Percentiles rank a stretch among this genome's conserved stretches.
phyloP scores from a whole-genome alignment of 1,140 invertebrate genomes.

The Drosophila simulans region DNA sequence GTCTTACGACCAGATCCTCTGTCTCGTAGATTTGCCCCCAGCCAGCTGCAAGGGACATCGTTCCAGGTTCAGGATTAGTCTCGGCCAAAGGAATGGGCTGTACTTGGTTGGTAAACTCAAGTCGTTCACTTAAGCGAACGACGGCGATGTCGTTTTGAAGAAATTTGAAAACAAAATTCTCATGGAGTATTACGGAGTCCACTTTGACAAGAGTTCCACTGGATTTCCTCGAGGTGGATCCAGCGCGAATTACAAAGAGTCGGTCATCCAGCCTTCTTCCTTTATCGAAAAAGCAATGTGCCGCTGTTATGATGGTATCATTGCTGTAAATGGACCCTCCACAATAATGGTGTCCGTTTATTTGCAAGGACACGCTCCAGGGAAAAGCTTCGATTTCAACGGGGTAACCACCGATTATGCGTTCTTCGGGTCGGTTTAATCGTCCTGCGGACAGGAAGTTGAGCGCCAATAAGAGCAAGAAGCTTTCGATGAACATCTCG shows the following conservation, averaged over 20 bases:
- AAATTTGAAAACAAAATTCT: neutral
- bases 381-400: neutral
- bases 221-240: neutral
- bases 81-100: neutral
- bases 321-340: conserved; percentile 5
- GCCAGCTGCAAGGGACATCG: neutral
- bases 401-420: neutral
- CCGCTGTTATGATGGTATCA: conserved; percentile 1
- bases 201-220: neutral
- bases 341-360: neutral
- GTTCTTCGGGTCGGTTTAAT: neutral
- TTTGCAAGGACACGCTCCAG: neutral
- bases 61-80: neutral
- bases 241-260: neutral
- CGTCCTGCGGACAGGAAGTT: neutral
- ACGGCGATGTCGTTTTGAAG: neutral
- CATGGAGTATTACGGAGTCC: neutral
- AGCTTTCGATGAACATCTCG: neutral
- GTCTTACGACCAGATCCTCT: neutral
- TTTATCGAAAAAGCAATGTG: neutral
- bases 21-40: neutral
- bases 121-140: neutral
- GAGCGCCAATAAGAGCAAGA: neutral
- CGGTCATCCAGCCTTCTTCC: neutral
- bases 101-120: neutral